A percentile compares a stretch with the other conserved stretches of the same genome.
Evolutionary conservation across 2,888 invertebrate genomes (phyloP).

Genomic region (Malacosoma neustria): DNA sequence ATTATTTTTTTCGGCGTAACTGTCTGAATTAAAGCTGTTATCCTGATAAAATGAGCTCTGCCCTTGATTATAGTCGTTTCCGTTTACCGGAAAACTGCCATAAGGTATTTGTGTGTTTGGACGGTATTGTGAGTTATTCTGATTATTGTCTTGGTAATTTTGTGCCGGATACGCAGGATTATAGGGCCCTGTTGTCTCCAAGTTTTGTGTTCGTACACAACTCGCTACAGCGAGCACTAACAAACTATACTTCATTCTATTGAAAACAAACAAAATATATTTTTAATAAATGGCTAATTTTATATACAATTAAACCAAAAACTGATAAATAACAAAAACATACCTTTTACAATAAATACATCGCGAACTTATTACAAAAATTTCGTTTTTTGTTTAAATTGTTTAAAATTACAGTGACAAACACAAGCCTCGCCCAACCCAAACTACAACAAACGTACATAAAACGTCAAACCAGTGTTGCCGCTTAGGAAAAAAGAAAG

Average conservation of each 20-base stretch:
- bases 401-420: slow-evolving; percentile 30
- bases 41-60: slow-evolving; percentile 64
- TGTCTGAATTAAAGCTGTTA: slow-evolving; percentile 38
- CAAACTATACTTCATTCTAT: slow-evolving; percentile 39
- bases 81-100: slow-evolving; percentile 55
- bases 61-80: slow-evolving; percentile 42
- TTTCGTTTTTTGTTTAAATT: slow-evolving; percentile 26
- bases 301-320: not conserved
- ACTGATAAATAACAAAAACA: not conserved
- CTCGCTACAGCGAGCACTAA: slow-evolving; percentile 37
- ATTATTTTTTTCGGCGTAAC: slow-evolving; percentile 45
- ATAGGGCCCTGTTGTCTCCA: slow-evolving; percentile 36
- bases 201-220: slow-evolving; percentile 42
- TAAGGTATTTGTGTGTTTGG: slow-evolving; percentile 52
- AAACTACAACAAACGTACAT: too few species aligned
- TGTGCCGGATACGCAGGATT: slow-evolving; percentile 49
- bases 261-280: not conserved
- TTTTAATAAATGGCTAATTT: not conserved
- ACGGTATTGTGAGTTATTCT: slow-evolving; percentile 43
- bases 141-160: slow-evolving; percentile 33
- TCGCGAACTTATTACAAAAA: slow-evolving; percentile 17
- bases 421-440: slow-evolving; percentile 36
- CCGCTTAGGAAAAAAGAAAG: too few species aligned
- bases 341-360: slow-evolving; percentile 15
- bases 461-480: too few species aligned